These are phyloP conservation scores for Trichonephila clavata DNA, from an alignment of 1,140 invertebrate species.

Conservation along the genomic window DNA sequence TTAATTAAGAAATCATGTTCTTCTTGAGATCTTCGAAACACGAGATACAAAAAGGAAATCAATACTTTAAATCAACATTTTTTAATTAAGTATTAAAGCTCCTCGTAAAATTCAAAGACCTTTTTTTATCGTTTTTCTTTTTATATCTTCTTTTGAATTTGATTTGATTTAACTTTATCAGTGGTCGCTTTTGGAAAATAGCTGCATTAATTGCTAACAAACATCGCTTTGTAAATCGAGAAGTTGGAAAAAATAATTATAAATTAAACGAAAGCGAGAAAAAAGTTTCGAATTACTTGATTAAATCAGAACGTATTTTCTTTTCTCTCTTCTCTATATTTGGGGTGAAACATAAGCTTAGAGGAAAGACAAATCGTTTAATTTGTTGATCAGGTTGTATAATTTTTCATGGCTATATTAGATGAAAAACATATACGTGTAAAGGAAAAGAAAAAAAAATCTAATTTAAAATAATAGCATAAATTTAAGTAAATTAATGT, in stretches of 20 bases:
- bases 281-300: background rate
- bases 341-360: too few species aligned
- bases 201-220: constrained; percentile 55
- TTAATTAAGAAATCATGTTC: constrained; percentile 71
- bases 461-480: too few species aligned
- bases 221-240: background rate
- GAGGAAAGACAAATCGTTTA: too few species aligned
- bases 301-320: background rate
- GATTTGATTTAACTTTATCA: constrained; percentile 54
- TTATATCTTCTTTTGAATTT: constrained; percentile 24
- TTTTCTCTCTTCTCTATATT: too few species aligned
- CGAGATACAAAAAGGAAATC: constrained; percentile 51
- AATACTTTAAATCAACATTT: constrained; percentile 59
- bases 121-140: constrained; percentile 5
- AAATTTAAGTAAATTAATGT: too few species aligned
- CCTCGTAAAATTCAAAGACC: constrained; percentile 15
- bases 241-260: background rate
- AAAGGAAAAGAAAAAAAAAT: too few species aligned
- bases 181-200: constrained; percentile 25
- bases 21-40: background rate
- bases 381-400: too few species aligned
- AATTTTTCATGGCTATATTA: too few species aligned
- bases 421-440: too few species aligned
- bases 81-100: constrained; percentile 57
- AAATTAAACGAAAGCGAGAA: background rate